Percentiles rank a stretch among this genome's conserved stretches.
These are phyloP conservation scores for Dicyrtoma fusca DNA, from an alignment of 2,888 invertebrate genomes.

Conservation along the genomic window DNA sequence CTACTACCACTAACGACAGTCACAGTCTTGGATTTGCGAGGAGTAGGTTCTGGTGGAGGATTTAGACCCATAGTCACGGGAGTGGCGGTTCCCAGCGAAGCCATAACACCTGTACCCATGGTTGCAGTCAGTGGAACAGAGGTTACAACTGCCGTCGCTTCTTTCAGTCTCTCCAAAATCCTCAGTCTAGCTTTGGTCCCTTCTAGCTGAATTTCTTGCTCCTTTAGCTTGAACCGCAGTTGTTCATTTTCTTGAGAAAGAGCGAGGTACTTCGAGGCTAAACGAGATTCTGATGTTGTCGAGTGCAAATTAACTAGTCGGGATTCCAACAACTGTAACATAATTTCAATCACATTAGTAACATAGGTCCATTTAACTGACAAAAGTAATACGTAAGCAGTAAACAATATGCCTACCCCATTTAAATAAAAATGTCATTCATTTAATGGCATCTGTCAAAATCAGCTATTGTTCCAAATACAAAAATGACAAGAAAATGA, in stretches of 20 bases:
- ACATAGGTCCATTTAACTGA: background rate
- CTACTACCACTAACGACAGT: slow-evolving; percentile 11
- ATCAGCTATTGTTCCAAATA: too few relatives aligned
- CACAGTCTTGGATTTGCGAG: slow-evolving; percentile 29
- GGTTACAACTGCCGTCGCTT: slow-evolving; percentile 16
- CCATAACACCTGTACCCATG: too few relatives aligned
- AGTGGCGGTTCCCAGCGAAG: too few relatives aligned
- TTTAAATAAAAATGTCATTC: too few relatives aligned
- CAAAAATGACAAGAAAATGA: too few relatives aligned
- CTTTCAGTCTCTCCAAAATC: slow-evolving; percentile 48
- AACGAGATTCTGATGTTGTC: slow-evolving; percentile 36
- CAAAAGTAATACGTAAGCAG: background rate
- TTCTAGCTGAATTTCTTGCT: slow-evolving; percentile 54
- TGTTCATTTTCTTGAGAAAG: slow-evolving; percentile 54
- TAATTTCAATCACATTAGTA: background rate
- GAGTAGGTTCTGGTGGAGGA: slow-evolving; percentile 28
- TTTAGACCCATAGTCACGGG: too few relatives aligned
- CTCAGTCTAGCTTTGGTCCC: slow-evolving; percentile 54
- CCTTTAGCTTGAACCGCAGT: slow-evolving; percentile 53
- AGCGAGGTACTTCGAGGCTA: slow-evolving; percentile 43
- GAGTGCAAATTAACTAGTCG: slow-evolving; percentile 31
- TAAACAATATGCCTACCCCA: too few relatives aligned
- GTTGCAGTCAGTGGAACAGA: slow-evolving; percentile 8
- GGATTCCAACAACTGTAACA: slow-evolving; percentile 36
- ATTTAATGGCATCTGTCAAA: too few relatives aligned